Evolutionary conservation across 2,888 invertebrate genomes (phyloP).

Genomic region (Synanthedon andrenaeformis): DNA sequence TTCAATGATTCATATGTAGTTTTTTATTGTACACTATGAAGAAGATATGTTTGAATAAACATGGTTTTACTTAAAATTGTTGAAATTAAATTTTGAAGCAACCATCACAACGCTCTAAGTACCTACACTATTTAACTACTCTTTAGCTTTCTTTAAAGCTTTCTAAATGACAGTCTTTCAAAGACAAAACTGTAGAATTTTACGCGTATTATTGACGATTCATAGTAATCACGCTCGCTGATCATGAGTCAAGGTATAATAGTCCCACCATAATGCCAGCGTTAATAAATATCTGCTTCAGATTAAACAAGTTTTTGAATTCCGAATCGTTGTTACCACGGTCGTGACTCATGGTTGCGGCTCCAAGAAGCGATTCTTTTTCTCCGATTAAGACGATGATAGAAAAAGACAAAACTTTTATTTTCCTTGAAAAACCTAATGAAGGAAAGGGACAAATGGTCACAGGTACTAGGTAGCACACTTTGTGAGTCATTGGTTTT

Average conservation of each 20-base stretch:
- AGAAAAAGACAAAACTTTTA: conserved; percentile 16
- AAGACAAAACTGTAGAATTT: conserved; percentile 12
- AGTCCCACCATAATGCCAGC: conserved; percentile 8
- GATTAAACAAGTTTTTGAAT: conserved; percentile 36
- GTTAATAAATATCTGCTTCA: conserved; percentile 25
- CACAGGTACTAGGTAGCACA: no score
- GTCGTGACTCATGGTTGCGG: conserved; percentile 34
- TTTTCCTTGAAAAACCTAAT: conserved; percentile 7
- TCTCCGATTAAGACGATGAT: conserved; percentile 11
- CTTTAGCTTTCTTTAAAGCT: conserved; percentile 3
- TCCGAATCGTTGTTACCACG: conserved; percentile 37
- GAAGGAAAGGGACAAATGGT: background rate
- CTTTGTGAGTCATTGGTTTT: conserved; percentile 19
- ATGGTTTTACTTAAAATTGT: no score
- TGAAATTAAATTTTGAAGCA: no score
- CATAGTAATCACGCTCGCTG: conserved; percentile 21
- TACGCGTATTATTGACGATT: conserved; percentile 15
- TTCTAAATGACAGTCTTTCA: conserved; percentile 15
- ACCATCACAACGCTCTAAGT: no score
- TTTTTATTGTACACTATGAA: background rate
- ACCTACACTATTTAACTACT: no score
- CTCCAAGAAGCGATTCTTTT: conserved; percentile 15
- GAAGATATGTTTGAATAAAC: no score
- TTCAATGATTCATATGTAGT: background rate
- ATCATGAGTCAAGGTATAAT: conserved; percentile 30